Evolutionary conservation across 2,888 invertebrate genomes (phyloP).

Genomic region (Meghimatium bilineatum): DNA sequence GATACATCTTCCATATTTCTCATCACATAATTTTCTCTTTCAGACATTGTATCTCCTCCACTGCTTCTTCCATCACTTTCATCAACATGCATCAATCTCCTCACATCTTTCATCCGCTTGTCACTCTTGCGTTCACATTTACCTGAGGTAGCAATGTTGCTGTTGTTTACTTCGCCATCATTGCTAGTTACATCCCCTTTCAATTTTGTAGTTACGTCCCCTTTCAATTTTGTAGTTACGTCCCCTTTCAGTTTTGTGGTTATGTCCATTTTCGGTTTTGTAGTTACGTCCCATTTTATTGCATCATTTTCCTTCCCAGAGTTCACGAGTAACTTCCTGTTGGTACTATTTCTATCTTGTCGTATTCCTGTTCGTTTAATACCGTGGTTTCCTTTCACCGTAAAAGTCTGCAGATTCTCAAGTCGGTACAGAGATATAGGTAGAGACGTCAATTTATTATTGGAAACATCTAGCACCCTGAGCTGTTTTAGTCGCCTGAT

Average conservation of each 20-base stretch:
- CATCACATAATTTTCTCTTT: not conserved
- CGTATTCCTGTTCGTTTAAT: not conserved
- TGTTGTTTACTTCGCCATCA: not conserved
- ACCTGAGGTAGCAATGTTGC: not conserved
- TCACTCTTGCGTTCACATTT: not conserved
- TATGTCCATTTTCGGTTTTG: not conserved
- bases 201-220: not conserved
- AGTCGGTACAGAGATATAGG: constrained; percentile 66
- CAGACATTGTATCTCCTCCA: not conserved
- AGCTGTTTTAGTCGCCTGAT: constrained; percentile 68
- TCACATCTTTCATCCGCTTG: not conserved
- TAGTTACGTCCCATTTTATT: not conserved
- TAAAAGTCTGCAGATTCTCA: constrained; percentile 70
- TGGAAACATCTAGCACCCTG: constrained; percentile 68
- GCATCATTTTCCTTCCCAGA: not conserved
- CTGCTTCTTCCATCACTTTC: not conserved
- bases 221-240: not conserved
- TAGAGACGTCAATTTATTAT: constrained; percentile 69
- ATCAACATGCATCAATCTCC: not conserved
- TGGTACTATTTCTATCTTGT: not conserved
- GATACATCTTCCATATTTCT: not conserved
- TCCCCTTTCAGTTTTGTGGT: too few species aligned
- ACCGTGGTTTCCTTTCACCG: constrained; percentile 69
- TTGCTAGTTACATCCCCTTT: not conserved
- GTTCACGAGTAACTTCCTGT: not conserved